Percentiles rank a stretch among this genome's conserved stretches.
These are phyloP conservation scores for Caloenas nicobarica DNA, from an alignment of 2,113 vertebrate species.

Conservation along the genomic window DNA sequence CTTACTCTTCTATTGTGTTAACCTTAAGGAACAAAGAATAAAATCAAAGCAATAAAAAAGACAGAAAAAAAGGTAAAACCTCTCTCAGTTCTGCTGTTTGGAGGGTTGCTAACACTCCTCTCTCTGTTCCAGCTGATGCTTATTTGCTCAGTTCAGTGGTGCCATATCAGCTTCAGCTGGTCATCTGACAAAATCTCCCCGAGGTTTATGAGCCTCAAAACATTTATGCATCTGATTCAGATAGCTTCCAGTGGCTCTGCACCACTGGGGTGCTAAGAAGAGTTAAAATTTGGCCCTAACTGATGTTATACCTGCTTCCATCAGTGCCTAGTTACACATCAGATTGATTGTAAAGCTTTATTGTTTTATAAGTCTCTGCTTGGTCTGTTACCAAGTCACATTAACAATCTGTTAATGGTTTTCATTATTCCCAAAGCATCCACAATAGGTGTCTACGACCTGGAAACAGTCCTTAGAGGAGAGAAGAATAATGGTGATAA, in stretches of 20 bases:
- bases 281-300: not conserved
- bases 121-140: not conserved
- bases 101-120: not conserved
- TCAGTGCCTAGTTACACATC: constrained; percentile 55
- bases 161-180: not conserved
- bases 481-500: constrained; percentile 19
- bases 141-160: not conserved
- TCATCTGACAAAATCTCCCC: not conserved
- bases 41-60: too few relatives aligned
- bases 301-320: not conserved
- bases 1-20: not conserved
- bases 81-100: not conserved
- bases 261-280: not conserved
- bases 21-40: not conserved
- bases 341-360: constrained; percentile 70
- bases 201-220: not conserved
- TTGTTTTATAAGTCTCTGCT: constrained; percentile 66
- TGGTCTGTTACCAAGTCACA: constrained; percentile 67
- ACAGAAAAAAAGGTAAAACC: not conserved
- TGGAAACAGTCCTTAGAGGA: constrained; percentile 62
- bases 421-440: constrained; percentile 68
- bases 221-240: not conserved
- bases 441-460: constrained; percentile 61
- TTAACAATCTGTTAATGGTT: constrained; percentile 74
- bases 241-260: not conserved